phyloP scores from a whole-genome alignment of 1,140 invertebrate species.

The Archivesica marissinica region DNA sequence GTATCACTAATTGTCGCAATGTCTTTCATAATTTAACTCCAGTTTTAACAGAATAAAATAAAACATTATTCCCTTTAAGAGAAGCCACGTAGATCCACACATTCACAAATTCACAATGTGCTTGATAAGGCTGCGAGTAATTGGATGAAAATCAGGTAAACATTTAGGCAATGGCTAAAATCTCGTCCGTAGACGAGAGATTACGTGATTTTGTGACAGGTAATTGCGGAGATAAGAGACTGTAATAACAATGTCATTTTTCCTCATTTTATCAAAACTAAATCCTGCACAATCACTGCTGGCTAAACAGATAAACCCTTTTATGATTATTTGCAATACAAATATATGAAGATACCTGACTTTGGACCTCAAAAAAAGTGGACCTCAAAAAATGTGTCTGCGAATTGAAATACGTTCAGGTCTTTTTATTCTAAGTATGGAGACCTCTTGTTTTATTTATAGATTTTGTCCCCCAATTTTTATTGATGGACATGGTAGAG shows the following conservation, averaged over 20 bases:
- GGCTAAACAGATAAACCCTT: slow-evolving; percentile 57
- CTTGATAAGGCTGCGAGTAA: not conserved
- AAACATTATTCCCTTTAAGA: too few relatives aligned
- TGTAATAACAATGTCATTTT: slow-evolving; percentile 64
- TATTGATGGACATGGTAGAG: not conserved
- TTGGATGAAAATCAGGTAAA: not conserved
- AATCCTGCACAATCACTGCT: slow-evolving; percentile 54
- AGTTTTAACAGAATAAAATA: too few relatives aligned
- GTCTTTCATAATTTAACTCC: too few relatives aligned
- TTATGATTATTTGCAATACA: slow-evolving; percentile 57
- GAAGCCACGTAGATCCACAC: too few relatives aligned
- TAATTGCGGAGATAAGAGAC: slow-evolving; percentile 58
- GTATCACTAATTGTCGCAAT: too few relatives aligned
- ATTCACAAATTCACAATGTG: too few relatives aligned
- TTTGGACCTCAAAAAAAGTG: not conserved
- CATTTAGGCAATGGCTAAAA: slow-evolving; percentile 38
- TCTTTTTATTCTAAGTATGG: not conserved
- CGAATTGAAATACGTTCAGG: not conserved
- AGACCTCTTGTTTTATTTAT: not conserved
- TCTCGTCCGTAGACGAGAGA: slow-evolving; percentile 48
- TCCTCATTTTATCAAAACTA: slow-evolving; percentile 63
- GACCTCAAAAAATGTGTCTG: not conserved
- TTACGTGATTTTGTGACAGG: slow-evolving; percentile 58
- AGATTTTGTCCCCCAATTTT: not conserved
- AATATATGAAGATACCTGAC: not conserved